Conservation (phyloP, 2,797 vertebrate species). For the Darevskia nairensis region DNA sequence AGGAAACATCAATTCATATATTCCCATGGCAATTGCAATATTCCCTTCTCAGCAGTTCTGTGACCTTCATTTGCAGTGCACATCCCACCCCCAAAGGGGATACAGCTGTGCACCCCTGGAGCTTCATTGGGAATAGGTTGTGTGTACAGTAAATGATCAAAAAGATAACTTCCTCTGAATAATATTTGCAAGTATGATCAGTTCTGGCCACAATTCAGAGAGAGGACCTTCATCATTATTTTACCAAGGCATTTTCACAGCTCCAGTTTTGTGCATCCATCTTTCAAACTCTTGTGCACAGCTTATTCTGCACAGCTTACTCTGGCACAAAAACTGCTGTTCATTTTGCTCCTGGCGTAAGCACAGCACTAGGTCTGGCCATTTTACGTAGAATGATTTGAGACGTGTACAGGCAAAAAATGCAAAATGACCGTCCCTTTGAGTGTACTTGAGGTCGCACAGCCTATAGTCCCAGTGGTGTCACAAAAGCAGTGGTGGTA, state of each 20-base stretch:
- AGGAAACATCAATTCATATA: background rate
- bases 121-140: conserved; percentile 32
- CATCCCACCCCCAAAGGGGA: background rate
- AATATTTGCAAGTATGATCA: background rate
- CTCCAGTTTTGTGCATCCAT: background rate
- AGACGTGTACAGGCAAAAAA: conserved; percentile 14
- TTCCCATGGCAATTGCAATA: conserved; percentile 4
- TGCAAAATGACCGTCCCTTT: background rate
- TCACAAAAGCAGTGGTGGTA: background rate
- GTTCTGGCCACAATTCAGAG: conserved; percentile 17
- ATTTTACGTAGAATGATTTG: background rate
- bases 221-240: background rate
- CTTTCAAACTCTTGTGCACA: background rate
- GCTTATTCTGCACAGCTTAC: background rate
- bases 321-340: conserved; percentile 5
- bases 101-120: background rate
- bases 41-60: conserved; percentile 12
- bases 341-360: conserved; percentile 32
- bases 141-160: background rate
- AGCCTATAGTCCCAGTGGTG: background rate
- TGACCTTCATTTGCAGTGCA: conserved; percentile 4
- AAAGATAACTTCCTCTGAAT: background rate
- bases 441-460: background rate
- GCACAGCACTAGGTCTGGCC: background rate
- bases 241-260: background rate